A percentile compares a stretch with the other conserved stretches of the same genome.
Conservation (phyloP, 2,113 vertebrate genomes). For the Microcebus murinus region DNA sequence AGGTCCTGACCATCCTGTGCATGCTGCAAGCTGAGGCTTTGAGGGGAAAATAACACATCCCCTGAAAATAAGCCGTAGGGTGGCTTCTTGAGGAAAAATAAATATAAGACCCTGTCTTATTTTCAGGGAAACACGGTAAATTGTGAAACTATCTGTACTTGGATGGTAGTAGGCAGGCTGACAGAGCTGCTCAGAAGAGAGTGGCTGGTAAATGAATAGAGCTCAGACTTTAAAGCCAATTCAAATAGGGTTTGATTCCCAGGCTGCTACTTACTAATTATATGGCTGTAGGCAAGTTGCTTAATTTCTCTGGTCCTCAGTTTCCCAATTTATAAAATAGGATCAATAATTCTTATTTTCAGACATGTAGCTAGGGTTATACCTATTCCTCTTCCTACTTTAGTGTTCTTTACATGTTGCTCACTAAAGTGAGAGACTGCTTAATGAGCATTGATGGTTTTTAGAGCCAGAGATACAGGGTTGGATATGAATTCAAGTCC, state of each 20-base stretch:
- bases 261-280: not conserved
- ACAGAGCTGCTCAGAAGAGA: not conserved
- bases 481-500: constrained; percentile 15
- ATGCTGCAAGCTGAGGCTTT: too few species aligned
- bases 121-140: not conserved
- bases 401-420: not conserved
- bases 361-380: not conserved
- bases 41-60: too few species aligned
- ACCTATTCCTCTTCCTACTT: not conserved
- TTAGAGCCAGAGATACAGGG: not conserved
- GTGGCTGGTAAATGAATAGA: not conserved
- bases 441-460: not conserved
- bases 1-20: too few species aligned
- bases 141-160: not conserved
- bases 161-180: not conserved
- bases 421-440: not conserved
- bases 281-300: not conserved
- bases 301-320: not conserved
- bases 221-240: not conserved
- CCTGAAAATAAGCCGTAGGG: too few species aligned
- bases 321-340: not conserved
- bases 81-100: too few species aligned
- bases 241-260: not conserved
- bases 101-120: too few species aligned
- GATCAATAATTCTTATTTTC: not conserved